Base-by-base conservation (phyloP, 2,888 invertebrate species). In the Tenthredo notha region DNA sequence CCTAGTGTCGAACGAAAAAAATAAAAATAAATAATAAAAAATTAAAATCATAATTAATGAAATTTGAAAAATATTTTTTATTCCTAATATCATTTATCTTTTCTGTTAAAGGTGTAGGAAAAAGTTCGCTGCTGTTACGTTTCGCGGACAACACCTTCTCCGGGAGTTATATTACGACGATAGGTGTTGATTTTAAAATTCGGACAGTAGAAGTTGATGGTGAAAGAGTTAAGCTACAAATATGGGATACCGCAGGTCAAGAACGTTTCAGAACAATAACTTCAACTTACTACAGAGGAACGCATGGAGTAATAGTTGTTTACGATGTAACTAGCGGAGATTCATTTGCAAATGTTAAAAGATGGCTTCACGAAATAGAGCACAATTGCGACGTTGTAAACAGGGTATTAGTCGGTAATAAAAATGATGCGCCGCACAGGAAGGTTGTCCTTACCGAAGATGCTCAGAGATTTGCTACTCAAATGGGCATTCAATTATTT, bases 161-260 rank as follows among this genome's bases (percentile, higher is more conserved):
- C 90, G 98, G 99, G 94, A 97, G 97, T 95, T 98, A 98, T 94
- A 99, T 99, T 93, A 99, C 99, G 86, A 99, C 99, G 77, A 99
- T 99, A 94, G 99, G 99, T 87, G 99, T 99, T 84, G 99, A 99
- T 95, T 99, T 99, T 94, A 99, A 99, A 96, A 99, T 99, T 93
- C 96, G 99, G 92, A 99, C 99, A 87, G 97, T 99, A 90, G 97
- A 97, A 92, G 96, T 98, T 90, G 97, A 98, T 91, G 98, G 98
- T 86, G 97, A 98, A 93, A 96, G 97, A 92, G 98, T 98, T 80
- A 98, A 98, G 94, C 95, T 98, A 88, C 98, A 98, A 94, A 99
- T 99, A 92, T 99, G 99, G 99, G 99, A 99, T 94, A 99, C 99
- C 54, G 98, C 99, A 85, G 99, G 99, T 0, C 99, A 99, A 94